Conservation (phyloP, 1,140 invertebrate genomes). For the Tetramorium parvispinum region DNA sequence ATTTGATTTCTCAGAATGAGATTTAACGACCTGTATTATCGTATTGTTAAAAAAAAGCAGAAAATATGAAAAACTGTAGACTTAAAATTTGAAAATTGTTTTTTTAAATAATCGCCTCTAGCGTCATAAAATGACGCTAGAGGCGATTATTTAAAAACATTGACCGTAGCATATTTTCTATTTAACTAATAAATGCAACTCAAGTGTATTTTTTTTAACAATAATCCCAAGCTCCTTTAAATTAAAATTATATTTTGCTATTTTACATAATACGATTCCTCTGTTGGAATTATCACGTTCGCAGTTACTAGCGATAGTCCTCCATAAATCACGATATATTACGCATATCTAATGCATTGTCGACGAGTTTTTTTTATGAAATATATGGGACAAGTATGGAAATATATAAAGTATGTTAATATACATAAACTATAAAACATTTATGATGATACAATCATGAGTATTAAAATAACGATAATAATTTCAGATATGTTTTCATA, state of each 20-base stretch:
- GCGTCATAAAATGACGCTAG: slow-evolving; percentile 61
- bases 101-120: slow-evolving; percentile 42
- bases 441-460: background rate
- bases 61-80: slow-evolving; percentile 36
- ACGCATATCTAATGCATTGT: slow-evolving; percentile 11
- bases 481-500: slow-evolving; percentile 2
- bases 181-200: slow-evolving; percentile 73
- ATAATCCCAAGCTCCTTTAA: slow-evolving; percentile 52
- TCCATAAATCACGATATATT: slow-evolving; percentile 6
- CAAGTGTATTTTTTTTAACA: slow-evolving; percentile 62
- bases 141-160: too few species aligned
- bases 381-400: slow-evolving; percentile 8
- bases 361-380: slow-evolving; percentile 31
- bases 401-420: background rate
- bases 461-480: slow-evolving; percentile 1
- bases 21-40: background rate
- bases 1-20: background rate
- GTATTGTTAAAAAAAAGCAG: slow-evolving; percentile 32
- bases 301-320: slow-evolving; percentile 59
- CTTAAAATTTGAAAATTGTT: slow-evolving; percentile 13
- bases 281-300: slow-evolving; percentile 75
- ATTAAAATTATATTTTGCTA: slow-evolving; percentile 65
- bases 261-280: slow-evolving; percentile 72
- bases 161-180: slow-evolving; percentile 66
- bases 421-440: background rate